Conservation (phyloP, 2,113 vertebrate species). For the Elephantulus edwardii region DNA sequence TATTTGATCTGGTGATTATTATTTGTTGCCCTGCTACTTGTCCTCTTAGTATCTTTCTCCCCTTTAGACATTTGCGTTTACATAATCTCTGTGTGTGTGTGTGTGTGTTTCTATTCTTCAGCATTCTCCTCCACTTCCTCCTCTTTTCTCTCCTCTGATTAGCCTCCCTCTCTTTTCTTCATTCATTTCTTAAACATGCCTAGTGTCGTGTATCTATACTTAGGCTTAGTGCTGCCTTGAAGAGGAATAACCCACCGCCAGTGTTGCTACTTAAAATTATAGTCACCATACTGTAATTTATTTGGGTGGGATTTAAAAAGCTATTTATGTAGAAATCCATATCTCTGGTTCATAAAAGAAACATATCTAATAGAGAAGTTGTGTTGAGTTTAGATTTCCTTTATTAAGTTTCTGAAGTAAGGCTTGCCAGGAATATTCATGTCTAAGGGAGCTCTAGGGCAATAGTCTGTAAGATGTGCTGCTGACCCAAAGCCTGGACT, state of each 20-base stretch:
- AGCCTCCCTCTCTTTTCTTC: not conserved
- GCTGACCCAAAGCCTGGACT: too few relatives aligned
- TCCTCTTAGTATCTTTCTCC: not conserved
- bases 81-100: not conserved
- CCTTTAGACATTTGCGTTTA: not conserved
- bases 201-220: not conserved
- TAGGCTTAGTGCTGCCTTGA: not conserved
- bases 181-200: not conserved
- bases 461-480: too few relatives aligned
- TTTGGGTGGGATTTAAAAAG: not conserved
- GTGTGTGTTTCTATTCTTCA: fast-evolving
- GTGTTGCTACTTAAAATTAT: not conserved
- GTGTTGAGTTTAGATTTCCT: not conserved
- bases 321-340: not conserved
- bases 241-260: not conserved
- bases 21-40: not conserved
- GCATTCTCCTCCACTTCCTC: not conserved
- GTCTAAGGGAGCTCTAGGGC: too few relatives aligned
- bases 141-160: not conserved
- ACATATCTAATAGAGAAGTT: not conserved
- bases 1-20: slow-evolving; percentile 69
- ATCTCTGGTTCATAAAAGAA: not conserved
- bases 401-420: not conserved
- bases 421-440: too few relatives aligned
- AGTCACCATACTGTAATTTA: not conserved